Conservation (phyloP, 2,797 vertebrate species). For the Pseudotriccus pelzelni region DNA sequence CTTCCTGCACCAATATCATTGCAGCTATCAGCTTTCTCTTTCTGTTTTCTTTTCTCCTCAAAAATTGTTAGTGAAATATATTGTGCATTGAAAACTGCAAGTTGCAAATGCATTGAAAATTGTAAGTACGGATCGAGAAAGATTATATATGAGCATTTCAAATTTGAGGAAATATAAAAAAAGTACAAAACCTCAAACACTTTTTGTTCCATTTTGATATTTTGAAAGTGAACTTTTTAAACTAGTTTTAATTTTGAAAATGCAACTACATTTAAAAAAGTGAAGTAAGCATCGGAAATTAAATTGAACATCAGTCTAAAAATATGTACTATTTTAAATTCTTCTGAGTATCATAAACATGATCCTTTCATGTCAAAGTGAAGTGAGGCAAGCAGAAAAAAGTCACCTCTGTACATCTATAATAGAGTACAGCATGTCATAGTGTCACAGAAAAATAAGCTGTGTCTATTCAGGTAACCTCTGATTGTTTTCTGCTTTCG, state of each 20-base stretch:
- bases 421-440: not conserved
- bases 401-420: not conserved
- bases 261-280: not conserved
- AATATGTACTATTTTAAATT: not conserved
- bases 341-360: not conserved
- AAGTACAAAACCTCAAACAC: fast-evolving
- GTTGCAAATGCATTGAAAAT: not conserved
- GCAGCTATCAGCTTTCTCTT: not conserved
- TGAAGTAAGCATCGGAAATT: not conserved
- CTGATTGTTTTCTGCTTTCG: not conserved
- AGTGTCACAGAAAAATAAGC: not conserved
- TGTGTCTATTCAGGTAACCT: not conserved
- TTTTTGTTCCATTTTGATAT: not conserved
- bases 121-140: not conserved
- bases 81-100: not conserved
- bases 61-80: not conserved
- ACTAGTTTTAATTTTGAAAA: not conserved
- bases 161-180: not conserved
- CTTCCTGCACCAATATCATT: not conserved
- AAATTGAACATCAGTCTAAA: not conserved
- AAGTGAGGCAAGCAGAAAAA: not conserved
- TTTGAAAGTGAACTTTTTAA: not conserved
- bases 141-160: not conserved
- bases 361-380: not conserved
- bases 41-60: not conserved